Evolutionary conservation across 2,888 invertebrate genomes (phyloP).

Genomic region (Geotrupes spiniger): DNA sequence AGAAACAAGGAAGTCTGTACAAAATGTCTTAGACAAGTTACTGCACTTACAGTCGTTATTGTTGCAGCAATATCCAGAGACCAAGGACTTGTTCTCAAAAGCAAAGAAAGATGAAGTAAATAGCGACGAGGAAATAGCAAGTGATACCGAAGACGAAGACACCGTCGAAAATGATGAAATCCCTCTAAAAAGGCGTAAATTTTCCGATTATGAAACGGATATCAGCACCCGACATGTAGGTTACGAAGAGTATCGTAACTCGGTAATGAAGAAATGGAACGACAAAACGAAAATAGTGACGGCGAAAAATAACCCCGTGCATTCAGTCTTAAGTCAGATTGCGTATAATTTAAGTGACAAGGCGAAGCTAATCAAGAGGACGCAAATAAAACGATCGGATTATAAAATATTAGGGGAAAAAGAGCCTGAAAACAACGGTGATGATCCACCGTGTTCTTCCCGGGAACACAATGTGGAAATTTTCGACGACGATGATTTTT

Average conservation of each 20-base stretch:
- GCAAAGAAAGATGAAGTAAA: conserved; percentile 39
- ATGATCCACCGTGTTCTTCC: conserved; percentile 30
- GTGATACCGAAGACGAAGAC: conserved; percentile 16
- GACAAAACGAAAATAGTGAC: conserved; percentile 81
- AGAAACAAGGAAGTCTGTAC: conserved; percentile 56
- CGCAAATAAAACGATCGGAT: conserved; percentile 74
- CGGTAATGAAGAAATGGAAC: conserved; percentile 90
- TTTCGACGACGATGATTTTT: conserved; percentile 97
- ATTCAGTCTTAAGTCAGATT: conserved; percentile 74
- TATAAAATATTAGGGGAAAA: conserved; percentile 63
- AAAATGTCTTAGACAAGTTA: conserved; percentile 63
- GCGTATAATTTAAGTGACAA: conserved; percentile 79
- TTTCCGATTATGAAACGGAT: conserved; percentile 59
- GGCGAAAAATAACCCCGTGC: conserved; percentile 54
- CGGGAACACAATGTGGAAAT: conserved; percentile 76
- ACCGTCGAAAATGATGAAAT: conserved; percentile 32
- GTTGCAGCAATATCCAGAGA: conserved; percentile 66
- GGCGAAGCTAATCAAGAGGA: conserved; percentile 71
- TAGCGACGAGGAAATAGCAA: conserved; percentile 33
- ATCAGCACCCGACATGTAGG: conserved; percentile 58
- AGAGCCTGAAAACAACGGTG: conserved; percentile 12
- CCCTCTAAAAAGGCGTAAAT: conserved; percentile 54
- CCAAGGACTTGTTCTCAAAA: conserved; percentile 52
- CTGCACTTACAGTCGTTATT: conserved; percentile 60
- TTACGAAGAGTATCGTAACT: conserved; percentile 70